Evolutionary conservation across 2,888 invertebrate species (phyloP).

Genomic region (Halictus quadricinctus): DNA sequence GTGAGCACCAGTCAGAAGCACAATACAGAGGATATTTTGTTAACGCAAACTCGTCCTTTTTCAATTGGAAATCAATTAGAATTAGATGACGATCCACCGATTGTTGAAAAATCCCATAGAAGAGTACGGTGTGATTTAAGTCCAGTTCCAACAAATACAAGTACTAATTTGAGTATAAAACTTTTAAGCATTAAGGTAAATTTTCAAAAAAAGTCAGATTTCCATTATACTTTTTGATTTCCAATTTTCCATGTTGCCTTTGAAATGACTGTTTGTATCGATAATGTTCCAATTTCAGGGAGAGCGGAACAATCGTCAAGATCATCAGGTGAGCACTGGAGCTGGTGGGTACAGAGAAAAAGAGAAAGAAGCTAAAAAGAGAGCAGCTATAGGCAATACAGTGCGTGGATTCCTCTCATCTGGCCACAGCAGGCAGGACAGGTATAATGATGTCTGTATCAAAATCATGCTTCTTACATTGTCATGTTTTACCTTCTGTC

Average conservation of each 20-base stretch:
- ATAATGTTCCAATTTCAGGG: constrained; percentile 66
- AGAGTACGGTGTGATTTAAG: constrained; percentile 80
- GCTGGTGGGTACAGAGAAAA: constrained; percentile 76
- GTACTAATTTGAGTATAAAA: constrained; percentile 77
- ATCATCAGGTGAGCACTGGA: constrained; percentile 78
- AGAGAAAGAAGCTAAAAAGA: constrained; percentile 80
- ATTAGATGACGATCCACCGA: constrained; percentile 75
- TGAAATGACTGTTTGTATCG: background rate
- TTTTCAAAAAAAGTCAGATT: constrained; percentile 23
- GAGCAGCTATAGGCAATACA: constrained; percentile 82
- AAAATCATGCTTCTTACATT: constrained; percentile 81
- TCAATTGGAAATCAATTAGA: constrained; percentile 77
- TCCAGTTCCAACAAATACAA: constrained; percentile 79
- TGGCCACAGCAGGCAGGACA: constrained; percentile 82
- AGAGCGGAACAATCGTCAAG: constrained; percentile 76
- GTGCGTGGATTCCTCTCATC: constrained; percentile 81
- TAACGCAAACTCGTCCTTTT: constrained; percentile 74
- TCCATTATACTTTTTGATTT: background rate
- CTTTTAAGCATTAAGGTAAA: constrained; percentile 79
- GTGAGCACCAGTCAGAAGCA: constrained; percentile 77
- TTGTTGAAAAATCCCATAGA: constrained; percentile 79
- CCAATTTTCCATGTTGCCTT: background rate
- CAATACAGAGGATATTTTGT: constrained; percentile 75
- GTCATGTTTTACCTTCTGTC: constrained; percentile 68
- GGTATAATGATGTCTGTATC: constrained; percentile 83